Base-by-base conservation (phyloP, 2,888 invertebrate genomes). In the Spisula solida region DNA sequence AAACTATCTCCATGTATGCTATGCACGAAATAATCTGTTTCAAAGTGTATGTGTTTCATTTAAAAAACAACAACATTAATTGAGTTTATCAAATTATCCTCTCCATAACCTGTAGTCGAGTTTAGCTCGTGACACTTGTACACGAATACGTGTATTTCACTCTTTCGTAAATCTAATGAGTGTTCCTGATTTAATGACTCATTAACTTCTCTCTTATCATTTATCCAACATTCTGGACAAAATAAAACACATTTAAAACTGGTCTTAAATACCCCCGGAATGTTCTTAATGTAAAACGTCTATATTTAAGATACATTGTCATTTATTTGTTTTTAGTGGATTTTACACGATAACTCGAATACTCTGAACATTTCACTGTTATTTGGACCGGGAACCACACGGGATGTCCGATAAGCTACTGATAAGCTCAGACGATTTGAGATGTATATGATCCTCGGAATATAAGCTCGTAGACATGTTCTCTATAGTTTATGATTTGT, bases 391-490 rank as follows among this genome's bases (percentile, higher is more conserved):
- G 86, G 78, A 84, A 84, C 83, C 16, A 12, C 8, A 31, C 66
- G 29, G 81, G 86, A 84, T 56, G 83, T 34, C 86, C n/a, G 89
- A 89, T 89, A 86, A 81, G 48, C 31, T 47, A 16, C 75, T 75
- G 89, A 89, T 89, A 89, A 88, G 79, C 60, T 47, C 47, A 47
- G 60, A 51, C 31, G 70, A 41, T 60, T 79, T 84, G 55, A 79
- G 86, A 79, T 87, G 85, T 88, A 60, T 75, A 82, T 88, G 81
- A 85, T 87, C 56, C 20, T 51, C 82, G 60, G 82, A 51, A 85
- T 85, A 87, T 86, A 88, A 82, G 84, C 79, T 88, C 85, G 88
- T 60, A 82, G 88, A 88, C 90, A 80, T 86, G 29, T 82, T 88
- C 86, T 75, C 60, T 75, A 81, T 81, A 87, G 81, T 88, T 90